Evolutionary conservation across 2,113 vertebrate genomes (phyloP).

Genomic region (Epinephelus lanceolatus): DNA sequence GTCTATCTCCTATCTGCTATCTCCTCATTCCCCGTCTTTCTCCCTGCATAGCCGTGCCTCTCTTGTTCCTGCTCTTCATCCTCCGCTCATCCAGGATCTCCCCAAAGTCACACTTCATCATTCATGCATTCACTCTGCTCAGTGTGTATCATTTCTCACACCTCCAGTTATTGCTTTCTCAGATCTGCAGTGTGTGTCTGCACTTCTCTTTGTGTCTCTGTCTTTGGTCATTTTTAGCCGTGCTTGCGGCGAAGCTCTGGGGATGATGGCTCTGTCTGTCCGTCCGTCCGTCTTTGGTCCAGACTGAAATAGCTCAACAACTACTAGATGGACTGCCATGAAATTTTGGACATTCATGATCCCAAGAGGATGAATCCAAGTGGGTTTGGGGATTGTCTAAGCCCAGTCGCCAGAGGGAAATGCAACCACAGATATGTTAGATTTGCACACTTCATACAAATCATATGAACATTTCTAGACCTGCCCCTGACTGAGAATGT

Average conservation of each 20-base stretch:
- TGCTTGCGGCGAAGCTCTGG: not conserved
- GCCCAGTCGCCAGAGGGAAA: too few species aligned
- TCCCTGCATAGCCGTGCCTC: conserved; percentile 26
- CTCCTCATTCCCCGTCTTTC: conserved; percentile 21
- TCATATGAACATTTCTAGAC: too few species aligned
- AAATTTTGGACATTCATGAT: not conserved
- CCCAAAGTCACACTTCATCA: conserved; percentile 12
- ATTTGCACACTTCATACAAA: too few species aligned
- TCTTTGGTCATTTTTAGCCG: not conserved
- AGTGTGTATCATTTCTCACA: conserved; percentile 17
- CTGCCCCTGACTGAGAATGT: too few species aligned
- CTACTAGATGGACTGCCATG: too few species aligned
- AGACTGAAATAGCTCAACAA: not conserved
- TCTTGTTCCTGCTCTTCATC: conserved; percentile 38
- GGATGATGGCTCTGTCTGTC: not conserved
- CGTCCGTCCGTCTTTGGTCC: not conserved
- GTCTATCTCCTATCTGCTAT: conserved; percentile 68
- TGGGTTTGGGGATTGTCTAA: too few species aligned
- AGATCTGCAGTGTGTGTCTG: conserved; percentile 22
- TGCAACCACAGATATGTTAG: too few species aligned
- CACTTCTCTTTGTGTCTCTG: conserved; percentile 3
- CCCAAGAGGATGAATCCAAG: not conserved
- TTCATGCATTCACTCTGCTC: conserved; percentile 17
- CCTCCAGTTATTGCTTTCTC: conserved; percentile 21
- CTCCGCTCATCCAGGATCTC: conserved; percentile 40